Percentiles rank a stretch among this genome's conserved stretches.
Conservation (phyloP, 1,140 invertebrate genomes). For the Plectrocnemia conspersa region DNA sequence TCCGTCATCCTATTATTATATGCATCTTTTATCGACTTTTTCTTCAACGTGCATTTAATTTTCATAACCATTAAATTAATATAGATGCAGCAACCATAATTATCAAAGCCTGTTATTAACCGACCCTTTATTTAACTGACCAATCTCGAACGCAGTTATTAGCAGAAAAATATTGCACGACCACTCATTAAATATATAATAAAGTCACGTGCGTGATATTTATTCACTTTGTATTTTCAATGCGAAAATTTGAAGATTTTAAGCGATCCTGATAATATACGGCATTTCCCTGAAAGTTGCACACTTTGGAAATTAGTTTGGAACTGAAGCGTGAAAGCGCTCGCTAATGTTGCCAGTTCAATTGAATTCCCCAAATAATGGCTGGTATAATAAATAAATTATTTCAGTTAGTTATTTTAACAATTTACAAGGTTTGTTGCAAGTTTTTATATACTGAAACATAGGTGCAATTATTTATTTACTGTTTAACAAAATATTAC, state of each 20-base stretch:
- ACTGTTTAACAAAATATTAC: no score
- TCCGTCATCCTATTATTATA: no score
- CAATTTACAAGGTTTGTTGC: no score
- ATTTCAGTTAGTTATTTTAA: conserved; percentile 22
- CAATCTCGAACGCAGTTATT: background rate
- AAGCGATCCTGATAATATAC: conserved; percentile 20
- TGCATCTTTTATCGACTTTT: no score
- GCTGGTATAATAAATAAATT: conserved; percentile 20
- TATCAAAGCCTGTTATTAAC: no score
- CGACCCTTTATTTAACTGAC: background rate
- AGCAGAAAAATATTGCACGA: background rate
- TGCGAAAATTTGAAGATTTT: conserved; percentile 6
- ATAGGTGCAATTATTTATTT: no score
- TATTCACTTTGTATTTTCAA: no score
- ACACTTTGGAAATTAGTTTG: conserved; percentile 25
- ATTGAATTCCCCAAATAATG: conserved; percentile 26
- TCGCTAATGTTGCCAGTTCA: conserved; percentile 20
- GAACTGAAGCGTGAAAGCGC: conserved; percentile 19
- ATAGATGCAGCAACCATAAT: no score
- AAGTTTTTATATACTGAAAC: no score
- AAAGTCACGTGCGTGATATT: conserved; percentile 4
- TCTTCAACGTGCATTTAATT: no score
- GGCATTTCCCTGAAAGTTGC: conserved; percentile 22
- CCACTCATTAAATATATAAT: background rate
- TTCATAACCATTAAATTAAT: no score